Evolutionary conservation across 1,140 invertebrate species (phyloP), one percentile per base, ranked within the genome.

Genomic region (Euwallacea similis): DNA sequence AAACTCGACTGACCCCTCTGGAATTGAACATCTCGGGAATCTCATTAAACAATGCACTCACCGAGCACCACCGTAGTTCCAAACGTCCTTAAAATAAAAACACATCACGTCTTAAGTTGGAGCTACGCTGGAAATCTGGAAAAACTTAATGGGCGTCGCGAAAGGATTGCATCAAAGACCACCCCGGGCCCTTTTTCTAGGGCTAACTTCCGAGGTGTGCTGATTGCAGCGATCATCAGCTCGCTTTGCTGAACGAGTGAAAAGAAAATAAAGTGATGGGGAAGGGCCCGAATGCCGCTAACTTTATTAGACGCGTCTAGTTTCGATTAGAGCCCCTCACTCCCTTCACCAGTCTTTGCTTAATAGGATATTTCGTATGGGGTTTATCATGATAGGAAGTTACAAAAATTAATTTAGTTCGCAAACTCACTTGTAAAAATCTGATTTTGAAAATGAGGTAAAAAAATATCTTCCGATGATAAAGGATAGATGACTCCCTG

Each of bases 121-220:
- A 65, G 50, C 43, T 56, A 42, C 64, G 53, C 4, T 41, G 13
- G n/a, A 66, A 66, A 66, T 66, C 50, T 55, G 53, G 42, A 66
- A 66, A 58, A 66, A 66, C 64, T 66, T 66, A 66, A 66, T 66
- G 53, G 9, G 8, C 64, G 54, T 50, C 42, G 62, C 60, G 44
- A 66, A 66, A 50, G 64, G 64, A 66, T 66, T 56, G 64, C 64
- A 58, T 43, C 47, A 66, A 66, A 66, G 64, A 66, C 64, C 53
- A 66, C 64, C 64, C 46, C 53, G 64, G 64, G 64, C 54, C 64
- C 64, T 66, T 66, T 66, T 66, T 66, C 42, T 66, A 58, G 50
- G 50, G 53, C 64, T 66, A 66, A 66, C 64, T 66, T 66, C 64
- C 64, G 64, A 66, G 64, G 64, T 66, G 64, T 66, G 64, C 64